These are phyloP conservation scores for Protosalanx chinensis DNA, from an alignment of 2,797 vertebrate genomes.

Conservation along the genomic window DNA sequence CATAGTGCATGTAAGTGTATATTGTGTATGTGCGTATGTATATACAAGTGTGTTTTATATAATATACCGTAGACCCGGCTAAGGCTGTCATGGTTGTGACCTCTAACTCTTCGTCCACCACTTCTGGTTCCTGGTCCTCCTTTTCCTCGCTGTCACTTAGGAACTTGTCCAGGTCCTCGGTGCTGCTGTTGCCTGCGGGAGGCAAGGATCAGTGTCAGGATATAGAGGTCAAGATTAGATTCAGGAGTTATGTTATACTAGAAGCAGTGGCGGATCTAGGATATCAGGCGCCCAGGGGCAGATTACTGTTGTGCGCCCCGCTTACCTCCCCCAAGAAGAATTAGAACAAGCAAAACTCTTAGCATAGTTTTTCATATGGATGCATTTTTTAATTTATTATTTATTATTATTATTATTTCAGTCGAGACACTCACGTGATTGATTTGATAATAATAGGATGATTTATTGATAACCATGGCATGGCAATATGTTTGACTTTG, in stretches of 20 bases:
- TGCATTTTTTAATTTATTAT: no score
- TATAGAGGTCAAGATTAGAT: not conserved
- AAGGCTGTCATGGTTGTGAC: slow-evolving; percentile 9
- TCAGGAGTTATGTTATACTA: not conserved
- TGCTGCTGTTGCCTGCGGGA: slow-evolving; percentile 46
- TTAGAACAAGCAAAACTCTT: no score
- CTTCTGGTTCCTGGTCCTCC: not conserved
- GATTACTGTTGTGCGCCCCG: no score
- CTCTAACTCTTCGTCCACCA: not conserved
- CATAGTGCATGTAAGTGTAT: not conserved
- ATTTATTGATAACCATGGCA: no score
- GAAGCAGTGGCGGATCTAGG: no score
- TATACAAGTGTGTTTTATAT: not conserved
- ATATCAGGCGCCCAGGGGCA: no score
- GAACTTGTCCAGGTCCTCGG: slow-evolving; percentile 33
- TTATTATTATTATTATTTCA: no score
- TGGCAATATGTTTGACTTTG: no score
- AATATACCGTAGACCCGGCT: not conserved
- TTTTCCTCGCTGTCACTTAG: not conserved
- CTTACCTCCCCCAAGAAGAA: no score
- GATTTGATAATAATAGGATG: no score
- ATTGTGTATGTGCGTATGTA: not conserved
- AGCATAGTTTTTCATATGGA: no score
- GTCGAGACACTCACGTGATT: no score
- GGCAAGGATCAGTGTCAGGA: slow-evolving; percentile 12